phyloP scores from a whole-genome alignment of 1,140 invertebrate genomes.

The Euschistus heros region DNA sequence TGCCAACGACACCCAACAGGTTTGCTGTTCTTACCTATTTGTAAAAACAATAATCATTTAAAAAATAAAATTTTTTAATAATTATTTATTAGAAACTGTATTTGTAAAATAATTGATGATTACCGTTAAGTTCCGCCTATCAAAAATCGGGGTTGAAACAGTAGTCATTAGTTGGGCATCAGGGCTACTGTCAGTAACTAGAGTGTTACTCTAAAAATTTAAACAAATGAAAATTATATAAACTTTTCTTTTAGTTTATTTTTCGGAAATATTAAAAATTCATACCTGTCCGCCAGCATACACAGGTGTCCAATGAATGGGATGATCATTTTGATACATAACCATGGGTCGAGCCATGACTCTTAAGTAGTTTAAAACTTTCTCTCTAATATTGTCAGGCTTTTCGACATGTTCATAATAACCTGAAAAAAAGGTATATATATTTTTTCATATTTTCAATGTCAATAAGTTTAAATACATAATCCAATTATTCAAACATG shows the following conservation, averaged over 20 bases:
- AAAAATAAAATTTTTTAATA: neutral
- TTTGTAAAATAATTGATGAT: constrained; percentile 34
- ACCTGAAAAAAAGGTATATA: constrained; percentile 46
- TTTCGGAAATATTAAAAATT: too few species aligned
- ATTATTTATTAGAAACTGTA: neutral
- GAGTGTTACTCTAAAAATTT: constrained; percentile 46
- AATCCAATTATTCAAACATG: neutral
- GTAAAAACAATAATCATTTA: neutral
- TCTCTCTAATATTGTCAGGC: constrained; percentile 67
- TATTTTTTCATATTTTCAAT: too few species aligned
- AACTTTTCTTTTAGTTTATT: too few species aligned
- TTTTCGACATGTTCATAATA: constrained; percentile 79
- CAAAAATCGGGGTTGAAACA: constrained; percentile 83
- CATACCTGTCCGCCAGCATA: constrained; percentile 75
- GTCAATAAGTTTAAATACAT: constrained; percentile 11
- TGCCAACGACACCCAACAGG: constrained; percentile 85
- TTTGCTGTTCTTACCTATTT: constrained; percentile 68
- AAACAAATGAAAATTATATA: too few species aligned
- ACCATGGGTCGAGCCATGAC: constrained; percentile 84
- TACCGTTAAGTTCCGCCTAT: constrained; percentile 80
- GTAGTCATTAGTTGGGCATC: constrained; percentile 77
- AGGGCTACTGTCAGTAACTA: constrained; percentile 40
- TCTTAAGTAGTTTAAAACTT: constrained; percentile 84
- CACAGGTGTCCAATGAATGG: constrained; percentile 80
- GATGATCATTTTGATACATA: constrained; percentile 78